A percentile compares a stretch with the other conserved stretches of the same genome.
These are phyloP conservation scores for Tachycineta bicolor DNA, from an alignment of 2,113 vertebrate species.

Conservation along the genomic window DNA sequence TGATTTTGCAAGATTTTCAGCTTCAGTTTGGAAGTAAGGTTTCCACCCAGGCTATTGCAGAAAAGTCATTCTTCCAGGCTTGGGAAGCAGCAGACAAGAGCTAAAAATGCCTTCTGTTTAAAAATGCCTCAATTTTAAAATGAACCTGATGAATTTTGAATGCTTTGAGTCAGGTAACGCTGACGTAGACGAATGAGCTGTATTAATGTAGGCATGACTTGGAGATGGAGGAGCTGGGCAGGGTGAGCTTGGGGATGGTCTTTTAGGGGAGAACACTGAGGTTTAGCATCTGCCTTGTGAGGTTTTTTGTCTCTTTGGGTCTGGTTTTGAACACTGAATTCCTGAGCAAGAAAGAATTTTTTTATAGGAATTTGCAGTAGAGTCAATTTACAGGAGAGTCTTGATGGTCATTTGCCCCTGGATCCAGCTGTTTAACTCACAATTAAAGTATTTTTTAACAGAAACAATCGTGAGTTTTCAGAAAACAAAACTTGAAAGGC, in stretches of 20 bases:
- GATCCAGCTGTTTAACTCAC: background rate
- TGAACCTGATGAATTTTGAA: constrained; percentile 52
- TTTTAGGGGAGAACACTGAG: accelerated
- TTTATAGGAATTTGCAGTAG: background rate
- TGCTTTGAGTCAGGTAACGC: constrained; percentile 23
- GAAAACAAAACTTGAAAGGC: background rate
- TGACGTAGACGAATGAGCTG: constrained; percentile 19
- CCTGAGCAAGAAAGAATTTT: background rate
- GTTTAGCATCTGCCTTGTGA: background rate
- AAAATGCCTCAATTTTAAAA: constrained; percentile 31
- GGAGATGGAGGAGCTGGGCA: background rate
- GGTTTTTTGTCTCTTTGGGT: background rate
- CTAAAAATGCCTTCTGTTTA: constrained; percentile 40
- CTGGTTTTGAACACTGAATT: background rate
- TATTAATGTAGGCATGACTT: background rate
- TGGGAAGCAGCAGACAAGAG: constrained; percentile 3
- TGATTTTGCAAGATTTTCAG: constrained; percentile 51
- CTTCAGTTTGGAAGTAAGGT: constrained; percentile 31
- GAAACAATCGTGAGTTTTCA: background rate
- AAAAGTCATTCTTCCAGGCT: constrained; percentile 32
- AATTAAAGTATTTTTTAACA: background rate
- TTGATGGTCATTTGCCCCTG: background rate
- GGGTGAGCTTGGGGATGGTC: background rate
- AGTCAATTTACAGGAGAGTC: background rate
- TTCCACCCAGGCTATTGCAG: constrained; percentile 46